These are phyloP conservation scores for Tubulanus polymorphus DNA, from an alignment of 2,888 invertebrate genomes.

Conservation along the genomic window DNA sequence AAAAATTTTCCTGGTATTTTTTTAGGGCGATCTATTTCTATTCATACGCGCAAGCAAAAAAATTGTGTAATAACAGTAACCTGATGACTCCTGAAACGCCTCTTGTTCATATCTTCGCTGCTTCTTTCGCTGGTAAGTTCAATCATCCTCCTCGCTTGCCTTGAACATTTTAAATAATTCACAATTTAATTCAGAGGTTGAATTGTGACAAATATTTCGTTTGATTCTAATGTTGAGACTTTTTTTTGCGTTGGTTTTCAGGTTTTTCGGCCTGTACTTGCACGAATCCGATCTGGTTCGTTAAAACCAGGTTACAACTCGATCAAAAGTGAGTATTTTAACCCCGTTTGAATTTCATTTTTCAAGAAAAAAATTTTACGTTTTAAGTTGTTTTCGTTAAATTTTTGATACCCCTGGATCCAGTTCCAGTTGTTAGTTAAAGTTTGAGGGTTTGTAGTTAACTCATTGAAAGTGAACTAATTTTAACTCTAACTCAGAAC, in stretches of 20 bases:
- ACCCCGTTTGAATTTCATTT: too few relatives aligned
- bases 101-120: constrained; percentile 71
- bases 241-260: constrained; percentile 49
- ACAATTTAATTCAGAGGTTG: too few relatives aligned
- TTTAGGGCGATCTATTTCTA: constrained; percentile 95
- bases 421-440: too few relatives aligned
- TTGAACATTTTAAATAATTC: too few relatives aligned
- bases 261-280: constrained; percentile 92
- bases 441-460: too few relatives aligned
- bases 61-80: constrained; percentile 67
- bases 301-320: constrained; percentile 94
- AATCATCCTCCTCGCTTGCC: too few relatives aligned
- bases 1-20: constrained; percentile 19
- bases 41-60: constrained; percentile 93
- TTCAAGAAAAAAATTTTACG: too few relatives aligned
- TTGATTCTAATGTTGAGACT: constrained; percentile 1
- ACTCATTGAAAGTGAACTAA: too few relatives aligned
- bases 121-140: constrained; percentile 80
- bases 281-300: constrained; percentile 99
- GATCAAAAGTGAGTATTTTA: constrained; percentile 64
- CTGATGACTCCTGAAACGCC: constrained; percentile 69
- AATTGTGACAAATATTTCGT: too few relatives aligned
- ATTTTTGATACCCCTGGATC: too few relatives aligned
- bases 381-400: too few relatives aligned
- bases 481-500: too few relatives aligned